These are phyloP conservation scores for Elachura formosa DNA, from an alignment of 2,113 vertebrate species.

Conservation along the genomic window DNA sequence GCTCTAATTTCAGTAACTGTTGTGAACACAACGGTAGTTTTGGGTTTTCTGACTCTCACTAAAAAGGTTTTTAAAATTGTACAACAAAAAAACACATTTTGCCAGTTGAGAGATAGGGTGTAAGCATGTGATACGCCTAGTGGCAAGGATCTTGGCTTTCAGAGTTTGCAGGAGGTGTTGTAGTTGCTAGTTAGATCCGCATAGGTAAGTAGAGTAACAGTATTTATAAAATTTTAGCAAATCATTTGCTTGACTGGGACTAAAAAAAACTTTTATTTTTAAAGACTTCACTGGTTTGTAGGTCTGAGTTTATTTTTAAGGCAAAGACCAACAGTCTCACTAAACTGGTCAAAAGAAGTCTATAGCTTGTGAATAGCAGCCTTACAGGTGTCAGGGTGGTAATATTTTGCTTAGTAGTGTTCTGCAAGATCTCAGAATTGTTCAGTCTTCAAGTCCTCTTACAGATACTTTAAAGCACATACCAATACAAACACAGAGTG, in stretches of 20 bases:
- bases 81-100: not conserved
- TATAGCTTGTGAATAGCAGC: not conserved
- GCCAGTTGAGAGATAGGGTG: not conserved
- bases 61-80: not conserved
- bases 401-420: not conserved
- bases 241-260: not conserved
- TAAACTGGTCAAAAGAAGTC: not conserved
- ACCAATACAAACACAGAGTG: not conserved
- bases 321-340: not conserved
- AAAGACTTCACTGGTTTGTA: not conserved
- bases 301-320: not conserved
- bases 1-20: not conserved
- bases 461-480: not conserved
- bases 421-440: not conserved
- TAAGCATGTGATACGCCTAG: not conserved
- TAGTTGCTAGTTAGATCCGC: not conserved
- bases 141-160: not conserved
- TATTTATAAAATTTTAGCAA: not conserved
- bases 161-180: not conserved
- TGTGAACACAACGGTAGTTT: not conserved
- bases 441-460: not conserved
- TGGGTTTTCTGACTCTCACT: not conserved
- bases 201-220: not conserved
- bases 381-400: not conserved
- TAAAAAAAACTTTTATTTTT: not conserved